Evolutionary conservation across 1,140 invertebrate genomes (phyloP).

Genomic region (Wiebesia pumilae): DNA sequence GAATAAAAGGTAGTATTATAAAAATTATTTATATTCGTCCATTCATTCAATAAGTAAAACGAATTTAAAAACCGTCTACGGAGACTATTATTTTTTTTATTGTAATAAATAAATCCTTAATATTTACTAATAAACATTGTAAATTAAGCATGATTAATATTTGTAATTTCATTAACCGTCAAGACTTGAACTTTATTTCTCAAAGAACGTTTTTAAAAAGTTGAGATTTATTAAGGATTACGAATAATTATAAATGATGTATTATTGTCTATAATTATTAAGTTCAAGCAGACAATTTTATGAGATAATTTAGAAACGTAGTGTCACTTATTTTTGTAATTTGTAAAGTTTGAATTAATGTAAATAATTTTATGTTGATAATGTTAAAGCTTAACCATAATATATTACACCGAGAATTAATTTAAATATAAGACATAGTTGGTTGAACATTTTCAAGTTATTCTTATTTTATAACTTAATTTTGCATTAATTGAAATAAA

Average conservation of each 20-base stretch:
- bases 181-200: too few species aligned
- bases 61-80: too few species aligned
- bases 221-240: neutral
- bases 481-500: neutral
- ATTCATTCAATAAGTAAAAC: too few species aligned
- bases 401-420: neutral
- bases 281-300: neutral
- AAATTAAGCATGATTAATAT: too few species aligned
- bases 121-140: too few species aligned
- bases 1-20: neutral
- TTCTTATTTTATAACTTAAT: neutral
- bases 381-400: neutral
- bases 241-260: neutral
- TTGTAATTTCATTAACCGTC: too few species aligned
- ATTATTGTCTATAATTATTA: neutral
- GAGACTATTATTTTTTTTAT: too few species aligned
- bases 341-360: conserved; percentile 19
- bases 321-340: conserved; percentile 15
- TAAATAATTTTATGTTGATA: neutral
- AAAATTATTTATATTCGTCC: neutral
- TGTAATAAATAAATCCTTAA: too few species aligned
- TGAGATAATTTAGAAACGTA: neutral
- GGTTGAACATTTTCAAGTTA: neutral
- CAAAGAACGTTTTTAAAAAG: neutral
- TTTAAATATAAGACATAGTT: neutral